Conservation (phyloP, 2,113 vertebrate species). For the Marcusenius ussheri region DNA sequence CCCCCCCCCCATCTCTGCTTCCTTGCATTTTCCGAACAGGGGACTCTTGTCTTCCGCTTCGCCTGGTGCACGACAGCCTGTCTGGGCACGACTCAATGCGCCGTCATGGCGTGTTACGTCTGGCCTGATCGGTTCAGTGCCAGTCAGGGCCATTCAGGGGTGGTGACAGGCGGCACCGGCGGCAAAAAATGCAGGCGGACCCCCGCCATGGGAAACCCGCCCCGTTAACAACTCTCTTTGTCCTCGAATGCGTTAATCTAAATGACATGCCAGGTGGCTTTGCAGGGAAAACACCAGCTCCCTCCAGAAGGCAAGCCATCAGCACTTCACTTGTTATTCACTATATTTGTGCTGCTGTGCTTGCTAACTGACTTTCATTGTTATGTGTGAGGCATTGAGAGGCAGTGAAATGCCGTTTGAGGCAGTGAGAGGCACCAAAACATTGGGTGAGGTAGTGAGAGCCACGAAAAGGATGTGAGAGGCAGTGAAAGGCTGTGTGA, state of each 20-base stretch:
- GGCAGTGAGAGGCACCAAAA: neutral
- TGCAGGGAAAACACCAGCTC: neutral
- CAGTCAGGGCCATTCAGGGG: neutral
- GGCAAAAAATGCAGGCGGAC: neutral
- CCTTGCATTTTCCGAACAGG: neutral
- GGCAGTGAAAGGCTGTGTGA: neutral
- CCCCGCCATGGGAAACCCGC: neutral
- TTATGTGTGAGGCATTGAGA: neutral
- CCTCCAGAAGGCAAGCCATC: neutral
- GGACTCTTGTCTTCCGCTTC: neutral
- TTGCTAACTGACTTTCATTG: neutral
- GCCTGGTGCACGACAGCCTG: neutral
- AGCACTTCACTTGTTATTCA: neutral
- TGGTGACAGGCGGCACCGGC: neutral
- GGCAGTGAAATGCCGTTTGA: neutral
- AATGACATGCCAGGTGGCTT: neutral
- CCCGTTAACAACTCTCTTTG: neutral
- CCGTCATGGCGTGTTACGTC: neutral
- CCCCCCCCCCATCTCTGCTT: neutral
- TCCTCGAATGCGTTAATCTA: neutral
- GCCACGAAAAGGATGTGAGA: neutral
- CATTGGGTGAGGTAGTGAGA: neutral
- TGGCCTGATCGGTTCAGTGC: neutral
- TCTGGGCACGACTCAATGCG: neutral
- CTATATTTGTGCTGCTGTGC: neutral